phyloP scores from a whole-genome alignment of 2,797 vertebrate species.

The Anguilla pacifica region DNA sequence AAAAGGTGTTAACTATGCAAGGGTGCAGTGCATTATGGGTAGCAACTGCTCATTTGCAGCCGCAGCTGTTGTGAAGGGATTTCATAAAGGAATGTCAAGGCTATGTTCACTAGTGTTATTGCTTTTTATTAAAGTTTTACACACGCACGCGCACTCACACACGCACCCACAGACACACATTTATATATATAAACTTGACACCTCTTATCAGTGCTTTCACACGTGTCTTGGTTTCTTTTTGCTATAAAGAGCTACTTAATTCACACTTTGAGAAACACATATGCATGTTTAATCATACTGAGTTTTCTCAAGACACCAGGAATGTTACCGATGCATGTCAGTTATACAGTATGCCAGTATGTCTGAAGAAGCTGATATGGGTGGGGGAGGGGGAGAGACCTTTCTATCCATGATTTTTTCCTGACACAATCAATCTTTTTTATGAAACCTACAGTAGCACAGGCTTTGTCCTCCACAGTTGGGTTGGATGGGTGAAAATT shows the following conservation, averaged over 20 bases:
- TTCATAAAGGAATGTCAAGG: conserved; percentile 6
- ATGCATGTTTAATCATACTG: not conserved
- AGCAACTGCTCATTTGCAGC: conserved; percentile 40
- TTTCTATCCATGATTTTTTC: no score
- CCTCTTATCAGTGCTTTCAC: not conserved
- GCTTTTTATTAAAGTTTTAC: not conserved
- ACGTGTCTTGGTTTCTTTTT: not conserved
- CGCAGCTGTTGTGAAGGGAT: conserved; percentile 28
- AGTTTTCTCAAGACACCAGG: not conserved
- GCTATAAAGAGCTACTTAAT: not conserved
- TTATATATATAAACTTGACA: not conserved
- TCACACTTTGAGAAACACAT: not conserved
- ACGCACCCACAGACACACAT: not conserved
- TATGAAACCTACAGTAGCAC: no score
- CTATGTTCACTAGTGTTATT: not conserved
- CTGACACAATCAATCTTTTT: no score
- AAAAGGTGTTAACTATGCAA: conserved; percentile 47
- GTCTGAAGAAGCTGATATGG: no score
- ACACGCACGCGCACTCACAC: no score
- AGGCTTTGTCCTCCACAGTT: no score
- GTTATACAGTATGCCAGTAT: no score
- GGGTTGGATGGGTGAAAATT: no score
- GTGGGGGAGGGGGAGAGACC: no score
- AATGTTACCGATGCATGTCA: not conserved
- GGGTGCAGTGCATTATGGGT: conserved; percentile 42